A percentile compares a stretch with the other conserved stretches of the same genome.
Conservation (phyloP, 2,888 invertebrate genomes). For the Drosophila ustulata region DNA sequence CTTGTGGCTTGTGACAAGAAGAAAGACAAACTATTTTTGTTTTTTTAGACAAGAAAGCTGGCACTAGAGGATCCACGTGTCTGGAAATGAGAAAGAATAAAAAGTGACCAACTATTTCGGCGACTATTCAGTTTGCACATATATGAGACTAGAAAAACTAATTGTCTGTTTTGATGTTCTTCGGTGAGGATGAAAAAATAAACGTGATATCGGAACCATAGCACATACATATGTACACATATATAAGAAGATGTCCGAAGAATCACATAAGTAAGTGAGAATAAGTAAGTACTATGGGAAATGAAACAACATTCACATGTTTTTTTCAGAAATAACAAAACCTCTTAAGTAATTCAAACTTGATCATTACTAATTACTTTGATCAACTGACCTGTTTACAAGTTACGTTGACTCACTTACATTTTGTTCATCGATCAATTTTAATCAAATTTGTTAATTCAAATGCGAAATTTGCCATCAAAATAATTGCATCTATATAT, state of each 20-base stretch:
- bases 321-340: not conserved
- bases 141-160: not conserved
- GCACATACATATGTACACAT: too few species aligned
- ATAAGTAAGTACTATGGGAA: too few species aligned
- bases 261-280: too few species aligned
- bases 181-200: not conserved
- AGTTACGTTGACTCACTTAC: conserved; percentile 2
- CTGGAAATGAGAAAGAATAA: conserved; percentile 5
- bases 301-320: too few species aligned
- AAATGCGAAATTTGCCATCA: conserved; percentile 60
- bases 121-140: not conserved
- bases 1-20: conserved; percentile 14
- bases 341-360: not conserved
- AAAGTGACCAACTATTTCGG: not conserved
- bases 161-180: not conserved
- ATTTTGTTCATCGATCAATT: conserved; percentile 16
- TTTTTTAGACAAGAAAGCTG: conserved; percentile 23
- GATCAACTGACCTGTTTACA: conserved; percentile 5
- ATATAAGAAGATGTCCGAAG: not conserved
- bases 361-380: not conserved
- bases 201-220: not conserved
- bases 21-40: conserved; percentile 19
- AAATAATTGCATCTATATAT: conserved; percentile 70
- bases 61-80: conserved; percentile 15
- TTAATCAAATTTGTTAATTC: conserved; percentile 55